A percentile compares a stretch with the other conserved stretches of the same genome.
phyloP scores from a whole-genome alignment of 2,113 vertebrate species.

The Arizona elegans region DNA sequence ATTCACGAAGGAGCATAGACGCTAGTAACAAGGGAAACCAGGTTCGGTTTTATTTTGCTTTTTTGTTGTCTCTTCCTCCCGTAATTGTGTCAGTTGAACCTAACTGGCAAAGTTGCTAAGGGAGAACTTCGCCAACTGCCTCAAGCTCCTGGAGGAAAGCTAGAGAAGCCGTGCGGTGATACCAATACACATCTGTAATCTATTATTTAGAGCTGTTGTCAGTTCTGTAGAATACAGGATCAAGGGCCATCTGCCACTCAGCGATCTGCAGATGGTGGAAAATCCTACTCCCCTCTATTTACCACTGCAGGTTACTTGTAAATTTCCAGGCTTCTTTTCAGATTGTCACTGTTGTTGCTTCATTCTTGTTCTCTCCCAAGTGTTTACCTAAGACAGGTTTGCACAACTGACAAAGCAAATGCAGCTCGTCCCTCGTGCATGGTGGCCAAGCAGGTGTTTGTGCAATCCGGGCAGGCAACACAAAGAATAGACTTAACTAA shows the following conservation, averaged over 20 bases:
- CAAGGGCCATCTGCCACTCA: constrained; percentile 49
- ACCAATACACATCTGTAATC: neutral
- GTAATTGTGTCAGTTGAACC: neutral
- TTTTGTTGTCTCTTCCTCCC: too few species aligned
- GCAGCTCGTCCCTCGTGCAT: neutral
- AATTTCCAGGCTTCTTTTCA: constrained; percentile 39
- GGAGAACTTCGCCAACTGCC: neutral
- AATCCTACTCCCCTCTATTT: constrained; percentile 36
- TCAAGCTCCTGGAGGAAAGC: neutral
- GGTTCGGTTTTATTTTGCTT: too few species aligned
- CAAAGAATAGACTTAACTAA: neutral
- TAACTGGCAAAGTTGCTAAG: neutral
- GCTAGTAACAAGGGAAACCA: neutral
- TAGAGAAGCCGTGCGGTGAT: neutral
- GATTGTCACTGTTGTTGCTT: constrained; percentile 33
- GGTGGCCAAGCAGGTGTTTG: neutral
- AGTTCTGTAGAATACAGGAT: constrained; percentile 50
- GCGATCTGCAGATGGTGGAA: constrained; percentile 53
- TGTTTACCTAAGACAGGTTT: constrained; percentile 57
- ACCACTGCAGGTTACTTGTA: constrained; percentile 39
- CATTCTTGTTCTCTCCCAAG: constrained; percentile 37
- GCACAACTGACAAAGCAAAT: neutral
- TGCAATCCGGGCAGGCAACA: neutral
- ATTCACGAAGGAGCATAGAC: neutral
- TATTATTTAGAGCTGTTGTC: neutral